Conservation (phyloP, 2,797 vertebrate genomes). For the Intellagama lesueurii region DNA sequence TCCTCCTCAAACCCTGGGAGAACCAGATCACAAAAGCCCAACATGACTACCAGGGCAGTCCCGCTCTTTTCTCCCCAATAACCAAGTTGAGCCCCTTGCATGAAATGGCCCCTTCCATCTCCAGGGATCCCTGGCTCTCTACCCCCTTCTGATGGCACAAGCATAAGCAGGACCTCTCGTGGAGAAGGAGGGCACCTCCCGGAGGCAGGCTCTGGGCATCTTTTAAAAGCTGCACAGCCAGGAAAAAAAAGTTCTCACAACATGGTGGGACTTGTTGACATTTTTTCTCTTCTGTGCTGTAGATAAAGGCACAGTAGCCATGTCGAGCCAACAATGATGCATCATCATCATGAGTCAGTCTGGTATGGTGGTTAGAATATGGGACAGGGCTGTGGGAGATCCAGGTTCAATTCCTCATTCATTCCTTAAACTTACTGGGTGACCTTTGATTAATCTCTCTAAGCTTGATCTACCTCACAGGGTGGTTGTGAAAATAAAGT, state of each 20-base stretch:
- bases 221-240: not conserved
- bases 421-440: not conserved
- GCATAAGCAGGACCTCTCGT: not conserved
- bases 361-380: no score
- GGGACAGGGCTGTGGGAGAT: no score
- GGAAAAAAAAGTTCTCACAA: no score
- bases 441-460: not conserved
- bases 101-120: not conserved
- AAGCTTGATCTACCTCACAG: not conserved
- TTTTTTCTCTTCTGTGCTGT: no score
- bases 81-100: not conserved
- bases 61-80: not conserved
- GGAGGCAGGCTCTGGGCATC: no score
- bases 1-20: not conserved
- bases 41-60: no score
- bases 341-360: no score
- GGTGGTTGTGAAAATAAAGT: not conserved
- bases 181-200: no score
- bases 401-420: no score
- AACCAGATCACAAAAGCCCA: not conserved
- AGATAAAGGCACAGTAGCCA: no score
- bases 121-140: not conserved
- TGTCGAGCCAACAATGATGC: no score
- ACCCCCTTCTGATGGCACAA: not conserved
- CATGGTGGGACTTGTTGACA: no score